phyloP scores from a whole-genome alignment of 2,888 invertebrate species.

The Drosophila quinaria region DNA sequence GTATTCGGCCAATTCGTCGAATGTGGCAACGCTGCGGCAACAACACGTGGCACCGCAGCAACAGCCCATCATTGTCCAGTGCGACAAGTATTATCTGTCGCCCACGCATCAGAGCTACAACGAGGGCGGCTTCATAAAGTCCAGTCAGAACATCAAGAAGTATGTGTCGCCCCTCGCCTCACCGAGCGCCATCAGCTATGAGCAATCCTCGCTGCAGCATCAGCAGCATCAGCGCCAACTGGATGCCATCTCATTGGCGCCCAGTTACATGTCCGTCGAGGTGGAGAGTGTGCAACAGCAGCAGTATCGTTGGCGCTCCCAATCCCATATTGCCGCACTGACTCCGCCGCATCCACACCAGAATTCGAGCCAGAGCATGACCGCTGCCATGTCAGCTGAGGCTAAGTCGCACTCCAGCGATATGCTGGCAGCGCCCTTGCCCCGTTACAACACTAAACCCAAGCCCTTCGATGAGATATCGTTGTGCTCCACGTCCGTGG shows the following conservation, averaged over 20 bases:
- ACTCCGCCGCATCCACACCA: conserved; percentile 64
- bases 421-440: conserved; percentile 75
- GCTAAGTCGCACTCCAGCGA: conserved; percentile 81
- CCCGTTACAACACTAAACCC: conserved; percentile 61
- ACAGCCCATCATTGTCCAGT: conserved; percentile 83
- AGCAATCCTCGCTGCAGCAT: conserved; percentile 56
- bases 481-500: conserved; percentile 78
- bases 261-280: conserved; percentile 80
- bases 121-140: conserved; percentile 84
- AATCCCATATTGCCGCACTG: conserved; percentile 72
- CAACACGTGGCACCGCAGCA: conserved; percentile 78
- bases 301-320: conserved; percentile 80
- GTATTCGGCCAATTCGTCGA: conserved; percentile 82
- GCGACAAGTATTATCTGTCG: conserved; percentile 84
- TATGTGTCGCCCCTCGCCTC: conserved; percentile 83
- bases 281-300: conserved; percentile 64
- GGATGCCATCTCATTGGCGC: conserved; percentile 81
- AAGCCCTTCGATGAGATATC: conserved; percentile 83
- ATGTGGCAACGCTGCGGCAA: conserved; percentile 82
- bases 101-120: conserved; percentile 84
- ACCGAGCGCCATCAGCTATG: conserved; percentile 69
- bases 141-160: conserved; percentile 85
- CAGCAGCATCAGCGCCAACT: conserved; percentile 63
- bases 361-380: conserved; percentile 42
- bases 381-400: conserved; percentile 48